phyloP scores from a whole-genome alignment of 1,140 invertebrate genomes.

The Camponotus pennsylvanicus region DNA sequence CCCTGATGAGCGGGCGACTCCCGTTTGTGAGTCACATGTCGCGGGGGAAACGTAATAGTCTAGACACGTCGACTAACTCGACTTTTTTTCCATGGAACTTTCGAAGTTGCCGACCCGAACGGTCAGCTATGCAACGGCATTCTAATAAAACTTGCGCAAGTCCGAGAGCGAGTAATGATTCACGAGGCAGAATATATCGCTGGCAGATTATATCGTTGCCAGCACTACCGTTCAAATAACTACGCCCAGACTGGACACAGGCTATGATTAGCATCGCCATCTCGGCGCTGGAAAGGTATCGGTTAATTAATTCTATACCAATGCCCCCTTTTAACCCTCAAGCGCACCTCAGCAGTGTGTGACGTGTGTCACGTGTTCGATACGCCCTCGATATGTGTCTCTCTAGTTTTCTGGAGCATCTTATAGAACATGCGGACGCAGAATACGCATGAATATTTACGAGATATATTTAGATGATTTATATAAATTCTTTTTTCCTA shows the following conservation, averaged over 20 bases:
- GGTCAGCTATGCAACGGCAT: background rate
- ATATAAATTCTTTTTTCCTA: background rate
- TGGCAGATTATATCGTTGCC: conserved; percentile 43
- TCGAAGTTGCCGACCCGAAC: conserved; percentile 13
- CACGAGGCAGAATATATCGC: conserved; percentile 53
- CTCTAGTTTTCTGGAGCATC: background rate
- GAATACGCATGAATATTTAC: background rate
- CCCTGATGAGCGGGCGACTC: background rate
- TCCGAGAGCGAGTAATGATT: conserved; percentile 35
- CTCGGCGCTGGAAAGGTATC: conserved; percentile 9
- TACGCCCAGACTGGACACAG: conserved; percentile 25
- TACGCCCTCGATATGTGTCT: background rate
- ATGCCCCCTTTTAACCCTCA: conserved; percentile 7
- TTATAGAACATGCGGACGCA: background rate
- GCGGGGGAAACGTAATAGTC: background rate
- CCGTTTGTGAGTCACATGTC: conserved; percentile 40
- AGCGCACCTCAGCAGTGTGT: too few relatives aligned
- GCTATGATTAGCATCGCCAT: conserved; percentile 36
- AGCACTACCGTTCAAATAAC: conserved; percentile 44
- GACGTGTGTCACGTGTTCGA: background rate
- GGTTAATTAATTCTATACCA: conserved; percentile 45
- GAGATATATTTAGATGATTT: background rate
- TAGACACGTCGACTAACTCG: conserved; percentile 36
- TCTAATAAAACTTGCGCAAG: conserved; percentile 55
- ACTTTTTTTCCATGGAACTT: conserved; percentile 40